phyloP scores from a whole-genome alignment of 2,888 invertebrate genomes.

The Steinernema hermaphroditum region DNA sequence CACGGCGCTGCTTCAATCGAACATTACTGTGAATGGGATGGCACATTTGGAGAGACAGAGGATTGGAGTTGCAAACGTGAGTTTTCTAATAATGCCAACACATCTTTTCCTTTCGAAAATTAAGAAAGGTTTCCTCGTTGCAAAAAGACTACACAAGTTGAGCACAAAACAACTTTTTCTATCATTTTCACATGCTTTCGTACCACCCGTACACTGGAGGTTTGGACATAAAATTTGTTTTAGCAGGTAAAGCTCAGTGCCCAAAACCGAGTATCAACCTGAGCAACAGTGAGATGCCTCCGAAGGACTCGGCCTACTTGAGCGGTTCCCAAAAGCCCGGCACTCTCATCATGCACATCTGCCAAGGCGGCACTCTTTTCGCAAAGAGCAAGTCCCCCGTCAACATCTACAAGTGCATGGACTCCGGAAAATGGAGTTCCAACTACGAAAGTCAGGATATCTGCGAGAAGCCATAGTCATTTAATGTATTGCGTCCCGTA shows the following conservation, averaged over 20 bases:
- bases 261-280: not conserved
- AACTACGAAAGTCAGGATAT: not conserved
- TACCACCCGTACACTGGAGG: no score
- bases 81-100: no score
- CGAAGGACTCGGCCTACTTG: not conserved
- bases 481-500: no score
- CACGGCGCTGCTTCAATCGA: not conserved
- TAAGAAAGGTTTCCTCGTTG: no score
- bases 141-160: no score
- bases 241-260: not conserved
- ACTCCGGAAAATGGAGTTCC: not conserved
- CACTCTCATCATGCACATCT: conserved; percentile 11
- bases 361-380: not conserved
- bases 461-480: not conserved
- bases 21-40: not conserved
- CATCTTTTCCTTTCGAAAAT: no score
- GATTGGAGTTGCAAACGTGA: conserved; percentile 9
- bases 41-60: not conserved
- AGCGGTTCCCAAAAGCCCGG: not conserved
- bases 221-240: not conserved
- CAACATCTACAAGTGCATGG: conserved; percentile 17
- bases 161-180: no score
- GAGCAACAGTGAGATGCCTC: not conserved
- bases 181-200: no score
- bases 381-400: not conserved